phyloP scores from a whole-genome alignment of 2,113 vertebrate species.

The Tragulus kanchil region DNA sequence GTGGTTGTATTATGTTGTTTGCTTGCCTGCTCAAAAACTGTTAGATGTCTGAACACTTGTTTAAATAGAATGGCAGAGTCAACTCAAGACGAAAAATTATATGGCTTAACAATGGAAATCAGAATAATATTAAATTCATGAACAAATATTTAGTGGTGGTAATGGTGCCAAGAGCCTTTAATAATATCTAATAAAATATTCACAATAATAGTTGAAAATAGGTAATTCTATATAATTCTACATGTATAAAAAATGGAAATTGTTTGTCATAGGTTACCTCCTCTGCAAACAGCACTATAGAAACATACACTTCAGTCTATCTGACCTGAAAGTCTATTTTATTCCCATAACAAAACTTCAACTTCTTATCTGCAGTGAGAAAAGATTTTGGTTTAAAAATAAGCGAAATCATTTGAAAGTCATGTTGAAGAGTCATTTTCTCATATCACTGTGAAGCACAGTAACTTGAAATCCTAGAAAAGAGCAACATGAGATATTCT shows the following conservation, averaged over 20 bases:
- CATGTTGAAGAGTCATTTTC: conserved; percentile 33
- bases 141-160: background rate
- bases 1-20: background rate
- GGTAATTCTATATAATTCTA: background rate
- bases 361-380: background rate
- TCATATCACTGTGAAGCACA: background rate
- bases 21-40: background rate
- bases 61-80: background rate
- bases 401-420: background rate
- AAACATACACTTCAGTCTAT: background rate
- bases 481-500: background rate
- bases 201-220: background rate
- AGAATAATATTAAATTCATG: background rate
- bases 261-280: background rate
- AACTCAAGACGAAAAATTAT: conserved; percentile 7
- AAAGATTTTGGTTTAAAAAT: conserved; percentile 30
- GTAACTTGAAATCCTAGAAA: conserved; percentile 16
- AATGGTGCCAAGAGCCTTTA: background rate
- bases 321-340: background rate
- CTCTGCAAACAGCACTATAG: background rate
- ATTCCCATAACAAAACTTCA: background rate
- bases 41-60: background rate
- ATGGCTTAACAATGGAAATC: background rate
- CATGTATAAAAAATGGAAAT: conserved; percentile 7
- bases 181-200: background rate